Evolutionary conservation across 2,888 invertebrate species (phyloP).

Genomic region (Epiblema foenella): DNA sequence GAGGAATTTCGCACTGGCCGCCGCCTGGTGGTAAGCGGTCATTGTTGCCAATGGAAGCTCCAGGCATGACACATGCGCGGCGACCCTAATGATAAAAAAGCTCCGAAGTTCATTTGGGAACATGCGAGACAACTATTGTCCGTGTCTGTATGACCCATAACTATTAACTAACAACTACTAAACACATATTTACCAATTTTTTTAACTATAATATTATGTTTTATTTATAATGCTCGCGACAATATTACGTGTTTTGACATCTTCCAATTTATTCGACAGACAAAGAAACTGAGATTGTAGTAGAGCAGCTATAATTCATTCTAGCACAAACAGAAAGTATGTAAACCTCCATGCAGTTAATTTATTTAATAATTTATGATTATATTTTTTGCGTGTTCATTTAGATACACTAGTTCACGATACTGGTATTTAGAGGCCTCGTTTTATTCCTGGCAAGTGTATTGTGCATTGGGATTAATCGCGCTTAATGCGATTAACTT

Average conservation of each 20-base stretch:
- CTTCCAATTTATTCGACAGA: background rate
- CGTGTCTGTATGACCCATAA: background rate
- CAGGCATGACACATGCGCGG: too few species aligned
- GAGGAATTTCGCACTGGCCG: too few species aligned
- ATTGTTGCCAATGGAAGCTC: too few species aligned
- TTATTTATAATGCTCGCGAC: constrained; percentile 23
- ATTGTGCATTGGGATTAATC: background rate
- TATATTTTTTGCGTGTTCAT: background rate
- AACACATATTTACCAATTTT: constrained; percentile 56
- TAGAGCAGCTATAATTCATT: background rate
- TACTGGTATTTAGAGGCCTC: background rate
- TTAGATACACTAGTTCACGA: background rate
- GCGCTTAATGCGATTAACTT: too few species aligned
- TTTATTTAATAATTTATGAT: background rate
- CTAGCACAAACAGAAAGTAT: background rate
- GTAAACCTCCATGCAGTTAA: background rate
- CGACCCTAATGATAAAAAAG: background rate
- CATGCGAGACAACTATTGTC: background rate
- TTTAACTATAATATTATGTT: constrained; percentile 20
- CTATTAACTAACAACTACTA: constrained; percentile 53
- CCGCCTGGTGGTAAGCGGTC: too few species aligned
- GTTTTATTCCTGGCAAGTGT: background rate
- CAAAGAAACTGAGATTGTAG: too few species aligned
- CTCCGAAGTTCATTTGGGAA: background rate
- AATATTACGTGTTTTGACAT: background rate